Evolutionary conservation across 1,140 invertebrate genomes (phyloP).

Genomic region (Zaprionus nigranus): DNA sequence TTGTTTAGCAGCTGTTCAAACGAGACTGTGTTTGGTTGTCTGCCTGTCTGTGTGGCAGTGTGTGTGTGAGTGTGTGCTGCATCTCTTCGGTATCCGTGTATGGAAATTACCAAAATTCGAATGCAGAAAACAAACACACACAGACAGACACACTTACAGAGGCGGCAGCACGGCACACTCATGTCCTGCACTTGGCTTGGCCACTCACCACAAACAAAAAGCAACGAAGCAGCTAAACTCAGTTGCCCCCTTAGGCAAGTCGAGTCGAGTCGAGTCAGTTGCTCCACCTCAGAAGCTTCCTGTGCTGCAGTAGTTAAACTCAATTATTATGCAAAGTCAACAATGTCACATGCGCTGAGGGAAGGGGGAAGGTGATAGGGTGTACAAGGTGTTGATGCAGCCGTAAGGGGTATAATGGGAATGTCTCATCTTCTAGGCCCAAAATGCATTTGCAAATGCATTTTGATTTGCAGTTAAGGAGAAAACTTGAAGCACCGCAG

Average conservation of each 20-base stretch:
- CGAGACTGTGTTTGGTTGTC: constrained; percentile 13
- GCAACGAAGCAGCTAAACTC: constrained; percentile 77
- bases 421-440: constrained; percentile 43
- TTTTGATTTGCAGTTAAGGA: constrained; percentile 80
- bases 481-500: constrained; percentile 58
- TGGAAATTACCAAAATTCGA: constrained; percentile 72
- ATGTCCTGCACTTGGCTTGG: constrained; percentile 65
- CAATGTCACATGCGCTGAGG: constrained; percentile 57
- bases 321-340: constrained; percentile 83
- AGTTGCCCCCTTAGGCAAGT: constrained; percentile 5
- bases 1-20: constrained; percentile 63
- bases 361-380: neutral
- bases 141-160: constrained; percentile 17
- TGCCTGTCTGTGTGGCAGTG: neutral
- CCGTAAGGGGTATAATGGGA: constrained; percentile 19
- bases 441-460: constrained; percentile 78
- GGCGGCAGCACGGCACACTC: constrained; percentile 20
- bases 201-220: constrained; percentile 73
- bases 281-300: constrained; percentile 21
- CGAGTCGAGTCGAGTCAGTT: constrained; percentile 1
- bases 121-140: constrained; percentile 38
- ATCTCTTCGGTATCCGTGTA: constrained; percentile 37
- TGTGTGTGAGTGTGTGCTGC: constrained; percentile 2
- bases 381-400: constrained; percentile 12
- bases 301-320: constrained; percentile 77